Conservation (phyloP, 2,888 invertebrate species). For the Clitarchus hookeri region DNA sequence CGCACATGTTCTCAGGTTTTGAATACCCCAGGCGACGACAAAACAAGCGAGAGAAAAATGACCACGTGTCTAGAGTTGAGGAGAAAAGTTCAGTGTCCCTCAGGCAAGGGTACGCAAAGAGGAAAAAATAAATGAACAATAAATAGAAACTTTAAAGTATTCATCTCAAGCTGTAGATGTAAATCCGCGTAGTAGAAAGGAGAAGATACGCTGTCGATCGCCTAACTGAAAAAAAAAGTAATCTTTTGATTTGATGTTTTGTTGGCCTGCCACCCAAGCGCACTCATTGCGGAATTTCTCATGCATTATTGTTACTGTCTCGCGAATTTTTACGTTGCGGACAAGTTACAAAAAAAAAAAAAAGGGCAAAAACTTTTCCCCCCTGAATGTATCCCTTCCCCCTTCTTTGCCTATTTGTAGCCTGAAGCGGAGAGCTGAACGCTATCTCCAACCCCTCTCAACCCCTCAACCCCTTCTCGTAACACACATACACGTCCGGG, state of each 20-base stretch:
- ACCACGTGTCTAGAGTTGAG: neutral
- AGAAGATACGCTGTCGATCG: neutral
- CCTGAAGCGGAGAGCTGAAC: neutral
- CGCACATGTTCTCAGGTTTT: neutral
- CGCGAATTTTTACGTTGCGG: neutral
- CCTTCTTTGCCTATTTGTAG: neutral
- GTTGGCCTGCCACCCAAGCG: neutral
- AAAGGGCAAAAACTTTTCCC: neutral
- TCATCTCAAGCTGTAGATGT: constrained; percentile 4
- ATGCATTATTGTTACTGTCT: neutral
- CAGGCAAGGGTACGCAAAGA: neutral
- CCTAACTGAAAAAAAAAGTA: neutral
- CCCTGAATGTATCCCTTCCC: neutral
- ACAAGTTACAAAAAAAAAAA: neutral
- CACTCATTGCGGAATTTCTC: neutral
- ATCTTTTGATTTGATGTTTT: neutral
- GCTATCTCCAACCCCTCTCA: neutral
- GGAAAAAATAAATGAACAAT: neutral
- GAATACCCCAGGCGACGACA: neutral
- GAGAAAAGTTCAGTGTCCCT: neutral
- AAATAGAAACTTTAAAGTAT: neutral
- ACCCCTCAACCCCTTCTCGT: too few relatives aligned
- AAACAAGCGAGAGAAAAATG: neutral
- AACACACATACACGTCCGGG: neutral
- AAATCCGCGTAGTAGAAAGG: neutral